These are phyloP conservation scores for Sebastes hubbsi DNA, from an alignment of 2,797 vertebrate genomes.

Conservation along the genomic window DNA sequence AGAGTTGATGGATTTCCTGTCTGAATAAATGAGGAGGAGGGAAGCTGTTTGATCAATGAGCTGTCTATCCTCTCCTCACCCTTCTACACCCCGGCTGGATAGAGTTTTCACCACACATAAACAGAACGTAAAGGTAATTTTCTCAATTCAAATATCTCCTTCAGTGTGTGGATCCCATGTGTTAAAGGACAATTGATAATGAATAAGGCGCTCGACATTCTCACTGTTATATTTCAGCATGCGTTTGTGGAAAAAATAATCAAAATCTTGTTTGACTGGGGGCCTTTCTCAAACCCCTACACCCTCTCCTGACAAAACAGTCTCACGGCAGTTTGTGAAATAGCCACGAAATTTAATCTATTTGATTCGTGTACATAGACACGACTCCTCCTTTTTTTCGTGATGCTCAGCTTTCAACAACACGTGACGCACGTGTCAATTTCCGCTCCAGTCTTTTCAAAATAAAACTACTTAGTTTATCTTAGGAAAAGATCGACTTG, in stretches of 20 bases:
- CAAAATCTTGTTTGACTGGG: not conserved
- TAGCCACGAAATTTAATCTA: not conserved
- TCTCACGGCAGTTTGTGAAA: too few relatives aligned
- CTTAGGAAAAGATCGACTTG: not conserved
- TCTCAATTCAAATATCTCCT: slow-evolving; percentile 39
- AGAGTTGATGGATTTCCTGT: slow-evolving; percentile 82
- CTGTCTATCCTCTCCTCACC: slow-evolving; percentile 61
- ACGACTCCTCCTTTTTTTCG: too few relatives aligned
- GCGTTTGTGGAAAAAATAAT: not conserved
- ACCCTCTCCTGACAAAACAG: too few relatives aligned
- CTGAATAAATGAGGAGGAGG: slow-evolving; percentile 79
- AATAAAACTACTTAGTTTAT: too few relatives aligned
- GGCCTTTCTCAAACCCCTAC: too few relatives aligned
- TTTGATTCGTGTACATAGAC: too few relatives aligned
- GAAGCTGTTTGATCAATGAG: slow-evolving; percentile 82
- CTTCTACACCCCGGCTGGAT: slow-evolving; percentile 43
- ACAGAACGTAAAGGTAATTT: slow-evolving; percentile 57
- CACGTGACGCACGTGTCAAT: too few relatives aligned
- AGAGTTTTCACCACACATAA: slow-evolving; percentile 52
- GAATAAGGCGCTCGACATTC: not conserved
- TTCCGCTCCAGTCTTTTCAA: too few relatives aligned
- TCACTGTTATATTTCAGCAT: not conserved
- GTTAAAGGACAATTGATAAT: slow-evolving; percentile 49
- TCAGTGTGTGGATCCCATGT: slow-evolving; percentile 4
- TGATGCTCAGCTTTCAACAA: too few relatives aligned